Base-by-base conservation (phyloP, 2,888 invertebrate genomes). In the Poecilobothrus nobilitatus region DNA sequence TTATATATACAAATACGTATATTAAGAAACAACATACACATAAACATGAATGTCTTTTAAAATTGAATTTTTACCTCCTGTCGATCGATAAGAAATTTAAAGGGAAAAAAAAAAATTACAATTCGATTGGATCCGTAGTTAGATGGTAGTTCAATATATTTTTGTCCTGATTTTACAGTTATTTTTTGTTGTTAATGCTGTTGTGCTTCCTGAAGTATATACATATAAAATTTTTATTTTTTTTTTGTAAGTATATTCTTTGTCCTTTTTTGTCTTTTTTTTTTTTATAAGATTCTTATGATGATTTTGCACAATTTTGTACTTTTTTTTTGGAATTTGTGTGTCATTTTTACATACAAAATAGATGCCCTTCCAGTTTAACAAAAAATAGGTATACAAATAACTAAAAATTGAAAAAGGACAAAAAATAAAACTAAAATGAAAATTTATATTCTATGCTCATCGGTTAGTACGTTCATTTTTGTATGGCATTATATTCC, bases 11-110 rank as follows among this genome's bases (percentile, higher is more conserved):
- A 27, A 27, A 27, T 37, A 37, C 1, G 9, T 37, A 12, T 8
- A 37, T 37, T 34, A 37, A 8, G 12, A 10, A 37, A 12, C 37
- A 37, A 37, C 12, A 37, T 37, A 18, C 53, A 53, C 7, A 18
- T 18, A 12, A 6, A 53, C 2, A 15, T 53, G 18, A 18, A 53
- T 53, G 53, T 53, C 9, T 53, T 18, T 18, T 18, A 37, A 37
- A 37, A 53, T 53, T 53, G 15, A 53, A 53, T 53, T 53, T 27
- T 53, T 53, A 53, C 53, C 53, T 53, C 53, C 53, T 53, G 53
- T 53, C 53, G 53, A 53, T 53, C 53, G 53, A 53, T 53, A 53
- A 53, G 53, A 53, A 53, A 53, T 53, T 12, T 12, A 53, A 53
- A 53, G 5, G 3, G 27, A 27, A 27, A 27, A 27, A 27, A 27